phyloP scores from a whole-genome alignment of 2,113 vertebrate species.

The Melanostigma gelatinosum region DNA sequence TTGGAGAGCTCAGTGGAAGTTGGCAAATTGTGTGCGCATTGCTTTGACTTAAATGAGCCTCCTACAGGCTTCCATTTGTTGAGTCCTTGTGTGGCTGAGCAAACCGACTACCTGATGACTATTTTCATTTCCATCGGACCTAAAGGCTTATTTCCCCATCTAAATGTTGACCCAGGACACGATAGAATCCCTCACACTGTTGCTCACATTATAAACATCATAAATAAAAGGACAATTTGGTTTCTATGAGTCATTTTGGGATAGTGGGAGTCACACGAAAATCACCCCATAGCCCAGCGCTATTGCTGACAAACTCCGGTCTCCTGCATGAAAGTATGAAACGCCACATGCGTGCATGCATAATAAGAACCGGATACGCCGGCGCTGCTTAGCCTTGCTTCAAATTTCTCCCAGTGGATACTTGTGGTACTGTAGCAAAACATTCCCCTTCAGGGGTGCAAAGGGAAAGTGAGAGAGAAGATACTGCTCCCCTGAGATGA shows the following conservation, averaged over 20 bases:
- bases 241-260: background rate
- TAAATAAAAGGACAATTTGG: background rate
- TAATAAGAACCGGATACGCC: background rate
- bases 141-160: background rate
- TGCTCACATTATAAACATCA: background rate
- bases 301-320: background rate
- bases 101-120: background rate
- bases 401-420: background rate
- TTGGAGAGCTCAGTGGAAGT: conserved; percentile 27
- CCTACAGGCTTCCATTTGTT: no score
- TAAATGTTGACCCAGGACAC: background rate
- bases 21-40: conserved; percentile 14
- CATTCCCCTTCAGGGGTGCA: no score
- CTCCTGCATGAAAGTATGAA: background rate
- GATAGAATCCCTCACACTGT: background rate
- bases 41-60: conserved; percentile 20
- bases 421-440: no score
- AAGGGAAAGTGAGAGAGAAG: background rate
- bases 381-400: background rate
- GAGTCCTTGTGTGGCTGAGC: background rate
- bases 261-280: background rate
- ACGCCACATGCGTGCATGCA: background rate
- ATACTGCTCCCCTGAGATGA: background rate
- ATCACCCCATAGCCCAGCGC: background rate
- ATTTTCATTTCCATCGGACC: background rate